Base-by-base conservation (phyloP, 2,113 vertebrate genomes). In the Laterallus jamaicensis region DNA sequence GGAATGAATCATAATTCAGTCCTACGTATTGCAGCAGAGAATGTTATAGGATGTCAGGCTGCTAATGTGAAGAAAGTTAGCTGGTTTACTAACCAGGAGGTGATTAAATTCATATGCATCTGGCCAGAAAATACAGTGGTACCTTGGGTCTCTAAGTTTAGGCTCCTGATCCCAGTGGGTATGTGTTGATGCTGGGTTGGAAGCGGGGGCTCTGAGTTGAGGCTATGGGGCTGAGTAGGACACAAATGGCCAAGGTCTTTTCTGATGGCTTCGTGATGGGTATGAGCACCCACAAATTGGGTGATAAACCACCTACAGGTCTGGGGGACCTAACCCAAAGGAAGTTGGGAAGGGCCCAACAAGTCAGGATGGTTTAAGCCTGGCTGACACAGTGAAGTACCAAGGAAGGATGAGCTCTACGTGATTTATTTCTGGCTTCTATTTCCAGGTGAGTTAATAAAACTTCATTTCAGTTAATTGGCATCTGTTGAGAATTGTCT, bases 341-440 rank as follows among this genome's bases (percentile, higher is more conserved):
- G 4, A 59, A 42, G 31, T 0, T 29, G 44, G 28, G 37, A 19
- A 88, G 14, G 9, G 2, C 19, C 12, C 35, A 14, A 0, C 0
- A 2, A 24, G 4, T 32, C 8, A 5, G 37, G 22, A 31, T 50
- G 32, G 13, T 12, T 64, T 29, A 16, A 39, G 24, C 9, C 21
- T n/a, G 58, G 11, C 24, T 54, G 66, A 2, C 18, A 20, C 9
- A 15, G 15, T 2, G 28, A 71, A 54, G 6, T 12, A 0, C 9
- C 20, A 35, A 40, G 31, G 44, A 40, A 66, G 31, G 49, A 26
- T 3, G 28, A 91, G 54, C 32, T 58, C 47, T 4, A 11, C 9
- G 26, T 66, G 59, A 67, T 74, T 93, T 66, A 50, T 64, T 76
- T 77, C 60, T 76, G 35, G 3, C 19, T 94, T 31, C 35, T 44